Conservation (phyloP, 2,797 vertebrate genomes). For the Melanotaenia parkinsoni region DNA sequence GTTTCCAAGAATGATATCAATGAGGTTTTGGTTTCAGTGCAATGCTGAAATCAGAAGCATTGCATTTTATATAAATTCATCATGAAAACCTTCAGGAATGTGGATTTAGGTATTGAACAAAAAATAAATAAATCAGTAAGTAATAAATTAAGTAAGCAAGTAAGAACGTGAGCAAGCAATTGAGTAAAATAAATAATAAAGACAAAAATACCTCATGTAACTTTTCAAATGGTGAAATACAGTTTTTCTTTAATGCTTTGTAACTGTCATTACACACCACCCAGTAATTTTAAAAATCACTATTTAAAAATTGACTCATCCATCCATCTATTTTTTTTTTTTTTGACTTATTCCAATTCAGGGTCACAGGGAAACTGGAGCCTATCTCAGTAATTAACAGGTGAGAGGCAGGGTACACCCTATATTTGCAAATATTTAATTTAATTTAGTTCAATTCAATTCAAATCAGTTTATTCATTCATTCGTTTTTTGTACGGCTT, state of each 20-base stretch:
- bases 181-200: constrained; percentile 29
- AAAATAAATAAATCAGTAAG: constrained; percentile 25
- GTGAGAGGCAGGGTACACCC: no score
- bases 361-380: no score
- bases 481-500: no score
- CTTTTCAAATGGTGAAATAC: constrained; percentile 77
- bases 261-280: constrained; percentile 83
- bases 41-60: constrained; percentile 59
- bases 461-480: no score
- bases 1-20: constrained; percentile 84
- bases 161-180: no score
- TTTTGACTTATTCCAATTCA: no score
- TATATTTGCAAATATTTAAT: no score
- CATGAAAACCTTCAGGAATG: constrained; percentile 69
- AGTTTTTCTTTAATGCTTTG: constrained; percentile 81
- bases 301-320: constrained; percentile 14
- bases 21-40: constrained; percentile 68
- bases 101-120: constrained; percentile 60
- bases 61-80: constrained; percentile 66
- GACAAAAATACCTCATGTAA: constrained; percentile 69
- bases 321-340: no score
- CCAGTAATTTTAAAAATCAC: constrained; percentile 70
- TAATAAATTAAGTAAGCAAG: no score
- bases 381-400: no score
- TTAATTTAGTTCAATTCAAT: no score